These are phyloP conservation scores for Oenanthe melanoleuca DNA, from an alignment of 2,113 vertebrate genomes.

Conservation along the genomic window DNA sequence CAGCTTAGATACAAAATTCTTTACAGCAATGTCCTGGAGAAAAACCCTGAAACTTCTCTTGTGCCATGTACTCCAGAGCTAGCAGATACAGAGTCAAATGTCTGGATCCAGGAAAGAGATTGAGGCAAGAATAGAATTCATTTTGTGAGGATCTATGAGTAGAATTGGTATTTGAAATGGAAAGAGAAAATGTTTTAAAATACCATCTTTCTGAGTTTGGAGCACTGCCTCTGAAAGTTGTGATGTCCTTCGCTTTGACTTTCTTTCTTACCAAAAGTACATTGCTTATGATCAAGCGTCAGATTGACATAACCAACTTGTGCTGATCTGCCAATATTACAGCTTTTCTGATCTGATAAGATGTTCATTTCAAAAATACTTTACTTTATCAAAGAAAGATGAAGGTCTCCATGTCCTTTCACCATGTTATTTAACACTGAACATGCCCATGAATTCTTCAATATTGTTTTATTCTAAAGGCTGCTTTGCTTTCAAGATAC, in stretches of 20 bases:
- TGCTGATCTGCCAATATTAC: slow-evolving; percentile 50
- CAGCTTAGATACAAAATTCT: not conserved
- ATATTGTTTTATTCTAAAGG: not conserved
- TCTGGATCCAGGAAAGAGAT: not conserved
- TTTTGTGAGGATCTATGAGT: not conserved
- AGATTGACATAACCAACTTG: slow-evolving; percentile 42
- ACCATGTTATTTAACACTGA: not conserved
- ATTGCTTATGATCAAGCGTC: slow-evolving; percentile 48
- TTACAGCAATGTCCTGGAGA: not conserved
- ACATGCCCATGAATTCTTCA: not conserved
- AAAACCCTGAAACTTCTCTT: not conserved
- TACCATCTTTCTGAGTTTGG: not conserved
- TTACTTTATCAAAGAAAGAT: slow-evolving; percentile 52
- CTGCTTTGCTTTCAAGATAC: not conserved
- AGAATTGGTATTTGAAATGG: not conserved
- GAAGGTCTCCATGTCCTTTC: slow-evolving; percentile 53
- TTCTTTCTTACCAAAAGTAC: slow-evolving; percentile 22
- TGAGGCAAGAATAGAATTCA: not conserved
- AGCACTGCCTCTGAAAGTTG: slow-evolving; percentile 1
- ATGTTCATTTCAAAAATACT: slow-evolving; percentile 36
- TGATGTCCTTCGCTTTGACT: slow-evolving; percentile 41
- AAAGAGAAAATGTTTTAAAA: not conserved
- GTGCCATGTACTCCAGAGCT: not conserved
- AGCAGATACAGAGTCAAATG: not conserved
- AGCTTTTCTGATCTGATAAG: slow-evolving; percentile 60